Evolutionary conservation across 2,888 invertebrate genomes (phyloP), one percentile per base, ranked within the genome.

Genomic region (Choristoneura rosaceana): DNA sequence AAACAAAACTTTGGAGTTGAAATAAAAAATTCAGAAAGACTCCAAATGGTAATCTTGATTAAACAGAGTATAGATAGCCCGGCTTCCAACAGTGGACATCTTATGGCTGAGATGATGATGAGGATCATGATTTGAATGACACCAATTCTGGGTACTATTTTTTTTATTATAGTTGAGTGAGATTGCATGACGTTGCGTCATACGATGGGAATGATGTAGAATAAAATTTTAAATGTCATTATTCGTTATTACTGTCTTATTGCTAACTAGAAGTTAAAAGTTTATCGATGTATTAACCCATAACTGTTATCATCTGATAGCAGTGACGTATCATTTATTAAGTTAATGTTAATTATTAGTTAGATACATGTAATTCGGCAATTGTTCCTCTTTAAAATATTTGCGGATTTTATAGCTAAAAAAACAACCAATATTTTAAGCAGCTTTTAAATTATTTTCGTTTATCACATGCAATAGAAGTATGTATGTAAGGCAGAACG

Each of bases 191-290:
- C 12, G 50, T 64, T 64, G 64, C 64, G 50, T 64, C 64, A 64
- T 64, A 15, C 12, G 14, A 2, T 43, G 43, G 43, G 33, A 45
- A 62, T 47, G 25, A 63, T 33, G 50, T 0, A 50, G 50, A 64
- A n/a, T 50, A 15, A 50, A 64, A 64, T 64, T 64, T 64, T 4
- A 38, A 64, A 82, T 85, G 84, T 78, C 76, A 78, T 75, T 80
- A 83, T 55, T 84, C 79, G 78, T 69, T 66, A 71, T 80, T 78
- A 77, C 74, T 79, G 74, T 33, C 43, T 71, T 77, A 77, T 80
- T 82, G 45, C n/a, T 33, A 14, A 47, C 82, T 77, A 76, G 52
- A 80, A 84, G 87, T 85, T 86, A 82, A 87, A 85, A 88, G 87
- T 86, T 85, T 87, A 88, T 87, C 87, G 75, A 64, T 71, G 76